Base-by-base conservation (phyloP, 2,888 invertebrate genomes). In the Atethmia centrago region DNA sequence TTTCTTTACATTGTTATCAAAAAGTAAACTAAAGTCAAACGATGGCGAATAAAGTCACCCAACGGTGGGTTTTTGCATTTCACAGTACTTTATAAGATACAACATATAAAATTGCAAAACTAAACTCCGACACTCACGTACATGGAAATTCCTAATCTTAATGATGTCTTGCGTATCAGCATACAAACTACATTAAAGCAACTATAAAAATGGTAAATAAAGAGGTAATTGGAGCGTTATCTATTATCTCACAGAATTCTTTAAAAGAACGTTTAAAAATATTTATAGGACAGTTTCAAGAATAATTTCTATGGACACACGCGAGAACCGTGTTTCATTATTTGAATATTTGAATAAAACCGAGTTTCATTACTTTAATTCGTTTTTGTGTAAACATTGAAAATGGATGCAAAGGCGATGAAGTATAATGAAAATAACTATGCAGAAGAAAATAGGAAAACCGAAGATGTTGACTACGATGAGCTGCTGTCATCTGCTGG, bases 401-500 rank as follows among this genome's bases (percentile, higher is more conserved):
- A 79, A 68, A 83, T 82, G 82, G 53, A 42, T 28, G 66, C 5
- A 56, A 71, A 66, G 3, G 7, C 16, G 4, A 76, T 74, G 12
- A 66, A 53, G 1, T 3, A 2, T 14, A 12, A 7, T 40, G 59
- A 70, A n/a, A 74, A 51, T 3, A 47, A 49, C 0, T 12, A 21
- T 7, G 31, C 3, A 5, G 21, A 42, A 12, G 12, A 40, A 47
- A 64, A 53, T 47, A 31, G 2, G 10, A 64, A 64, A 40, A 25
- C 25, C 5, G 10, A 70, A 76, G 65, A 65, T 19, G 87, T 93
- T 4, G 90, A 92, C 59, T 94, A 93, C 66, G 94, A 94, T 71
- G 85, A 90, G 47, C 74, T 94, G 5, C 79, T 94, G 1, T 88
- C 90, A 1, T 85, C 92, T 0, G 94, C 94, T n/a, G 94, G 94